phyloP scores from a whole-genome alignment of 2,888 invertebrate genomes.

The Pammene fasciana region DNA sequence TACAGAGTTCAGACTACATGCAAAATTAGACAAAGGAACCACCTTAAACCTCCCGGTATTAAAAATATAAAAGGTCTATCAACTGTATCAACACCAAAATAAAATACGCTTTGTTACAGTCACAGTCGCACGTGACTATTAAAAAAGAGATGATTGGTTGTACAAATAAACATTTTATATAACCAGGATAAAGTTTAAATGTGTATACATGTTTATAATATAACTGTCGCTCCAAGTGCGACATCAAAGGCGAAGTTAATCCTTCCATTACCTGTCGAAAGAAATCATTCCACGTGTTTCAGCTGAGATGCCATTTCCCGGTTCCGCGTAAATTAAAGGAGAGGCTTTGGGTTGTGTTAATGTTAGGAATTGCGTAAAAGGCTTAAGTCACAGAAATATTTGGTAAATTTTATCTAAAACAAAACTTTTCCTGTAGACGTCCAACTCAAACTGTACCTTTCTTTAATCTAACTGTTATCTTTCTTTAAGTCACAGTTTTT shows the following conservation, averaged over 20 bases:
- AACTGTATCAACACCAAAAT: no score
- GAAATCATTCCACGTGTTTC: conserved; percentile 44
- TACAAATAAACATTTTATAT: no score
- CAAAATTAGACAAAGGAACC: no score
- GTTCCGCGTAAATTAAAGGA: conserved; percentile 15
- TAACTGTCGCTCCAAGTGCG: conserved; percentile 55
- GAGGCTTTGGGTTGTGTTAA: conserved; percentile 6
- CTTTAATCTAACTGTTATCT: no score
- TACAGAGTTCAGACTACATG: no score
- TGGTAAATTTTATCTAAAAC: not conserved
- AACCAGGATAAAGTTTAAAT: not conserved
- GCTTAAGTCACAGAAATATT: not conserved
- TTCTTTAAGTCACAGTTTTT: no score
- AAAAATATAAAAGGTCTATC: no score
- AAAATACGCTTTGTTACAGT: no score
- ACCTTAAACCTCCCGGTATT: no score
- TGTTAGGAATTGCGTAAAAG: not conserved
- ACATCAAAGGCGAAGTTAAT: conserved; percentile 59
- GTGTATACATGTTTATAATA: conserved; percentile 3
- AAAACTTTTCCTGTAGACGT: not conserved
- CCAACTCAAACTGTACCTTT: no score
- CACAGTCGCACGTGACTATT: no score
- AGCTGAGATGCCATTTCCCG: conserved; percentile 20
- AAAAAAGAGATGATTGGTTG: no score
- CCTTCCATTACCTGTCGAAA: conserved; percentile 63